Conservation (phyloP, 2,888 invertebrate genomes). For the Mythimna albipuncta region DNA sequence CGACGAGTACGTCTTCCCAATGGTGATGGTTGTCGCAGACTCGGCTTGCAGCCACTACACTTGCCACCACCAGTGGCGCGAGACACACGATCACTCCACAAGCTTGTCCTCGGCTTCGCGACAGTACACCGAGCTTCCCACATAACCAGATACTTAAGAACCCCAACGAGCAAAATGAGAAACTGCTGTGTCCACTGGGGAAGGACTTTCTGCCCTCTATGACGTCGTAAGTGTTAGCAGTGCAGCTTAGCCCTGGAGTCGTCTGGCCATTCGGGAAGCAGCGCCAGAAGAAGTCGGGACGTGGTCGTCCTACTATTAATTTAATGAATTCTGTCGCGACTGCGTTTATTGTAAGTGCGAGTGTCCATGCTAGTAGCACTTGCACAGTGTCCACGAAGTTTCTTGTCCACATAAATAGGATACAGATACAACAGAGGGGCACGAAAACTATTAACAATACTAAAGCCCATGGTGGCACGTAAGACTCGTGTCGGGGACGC, state of each 20-base stretch:
- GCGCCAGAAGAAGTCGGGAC: slow-evolving; percentile 95
- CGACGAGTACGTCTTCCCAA: slow-evolving; percentile 95
- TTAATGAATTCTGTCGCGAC: slow-evolving; percentile 91
- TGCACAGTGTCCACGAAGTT: slow-evolving; percentile 70
- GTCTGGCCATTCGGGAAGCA: slow-evolving; percentile 94
- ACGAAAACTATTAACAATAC: slow-evolving; percentile 91
- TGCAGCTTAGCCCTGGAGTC: slow-evolving; percentile 89
- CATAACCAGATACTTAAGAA: slow-evolving; percentile 93
- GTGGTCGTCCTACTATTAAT: slow-evolving; percentile 92
- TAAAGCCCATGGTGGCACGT: slow-evolving; percentile 92
- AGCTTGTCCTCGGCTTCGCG: slow-evolving; percentile 90
- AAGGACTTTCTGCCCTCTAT: slow-evolving; percentile 96
- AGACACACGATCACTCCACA: slow-evolving; percentile 91
- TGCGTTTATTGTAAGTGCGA: slow-evolving; percentile 92
- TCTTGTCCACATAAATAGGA: slow-evolving; percentile 73
- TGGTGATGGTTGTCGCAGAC: slow-evolving; percentile 97
- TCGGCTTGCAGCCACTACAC: slow-evolving; percentile 93
- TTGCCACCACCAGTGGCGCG: slow-evolving; percentile 92
- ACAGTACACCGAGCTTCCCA: slow-evolving; percentile 92
- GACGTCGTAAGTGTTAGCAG: slow-evolving; percentile 90
- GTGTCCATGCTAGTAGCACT: slow-evolving; percentile 89
- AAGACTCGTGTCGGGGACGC: slow-evolving; percentile 92
- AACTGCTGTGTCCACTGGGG: slow-evolving; percentile 96
- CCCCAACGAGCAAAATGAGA: slow-evolving; percentile 94
- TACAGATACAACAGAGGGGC: slow-evolving; percentile 89